Conservation (phyloP, 2,888 invertebrate species). For the Melanotus villosus region DNA sequence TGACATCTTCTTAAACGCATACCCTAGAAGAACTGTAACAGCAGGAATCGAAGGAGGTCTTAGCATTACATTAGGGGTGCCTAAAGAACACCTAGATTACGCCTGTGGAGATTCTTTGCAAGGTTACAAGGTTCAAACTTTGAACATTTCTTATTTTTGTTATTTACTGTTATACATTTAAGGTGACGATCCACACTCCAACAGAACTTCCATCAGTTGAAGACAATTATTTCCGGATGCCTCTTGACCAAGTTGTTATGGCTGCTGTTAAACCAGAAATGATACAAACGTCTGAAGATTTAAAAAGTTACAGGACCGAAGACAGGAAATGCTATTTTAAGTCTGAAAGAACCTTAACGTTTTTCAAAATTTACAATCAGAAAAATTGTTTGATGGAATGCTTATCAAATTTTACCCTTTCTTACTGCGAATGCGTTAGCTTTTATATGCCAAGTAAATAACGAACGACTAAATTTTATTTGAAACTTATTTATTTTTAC, state of each 20-base stretch:
- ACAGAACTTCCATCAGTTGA: slow-evolving; percentile 78
- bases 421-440: slow-evolving; percentile 77
- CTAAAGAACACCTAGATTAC: slow-evolving; percentile 76
- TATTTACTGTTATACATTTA: too few relatives aligned
- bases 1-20: slow-evolving; percentile 71
- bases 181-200: slow-evolving; percentile 81
- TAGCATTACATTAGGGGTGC: slow-evolving; percentile 74
- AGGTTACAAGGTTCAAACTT: slow-evolving; percentile 35
- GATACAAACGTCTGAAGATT: slow-evolving; percentile 80
- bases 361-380: slow-evolving; percentile 80
- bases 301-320: slow-evolving; percentile 75
- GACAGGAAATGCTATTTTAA: slow-evolving; percentile 81
- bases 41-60: slow-evolving; percentile 78
- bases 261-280: slow-evolving; percentile 82
- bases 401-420: slow-evolving; percentile 76
- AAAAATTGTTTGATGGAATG: slow-evolving; percentile 83
- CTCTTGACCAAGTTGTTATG: slow-evolving; percentile 79
- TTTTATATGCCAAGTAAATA: slow-evolving; percentile 77
- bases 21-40: slow-evolving; percentile 77
- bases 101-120: slow-evolving; percentile 68
- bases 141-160: too few relatives aligned
- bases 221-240: slow-evolving; percentile 79
- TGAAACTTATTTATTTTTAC: background rate
- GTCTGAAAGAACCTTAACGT: slow-evolving; percentile 75
- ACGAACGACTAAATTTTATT: background rate